phyloP scores from a whole-genome alignment of 2,113 vertebrate genomes.

The Nerophis ophidion region DNA sequence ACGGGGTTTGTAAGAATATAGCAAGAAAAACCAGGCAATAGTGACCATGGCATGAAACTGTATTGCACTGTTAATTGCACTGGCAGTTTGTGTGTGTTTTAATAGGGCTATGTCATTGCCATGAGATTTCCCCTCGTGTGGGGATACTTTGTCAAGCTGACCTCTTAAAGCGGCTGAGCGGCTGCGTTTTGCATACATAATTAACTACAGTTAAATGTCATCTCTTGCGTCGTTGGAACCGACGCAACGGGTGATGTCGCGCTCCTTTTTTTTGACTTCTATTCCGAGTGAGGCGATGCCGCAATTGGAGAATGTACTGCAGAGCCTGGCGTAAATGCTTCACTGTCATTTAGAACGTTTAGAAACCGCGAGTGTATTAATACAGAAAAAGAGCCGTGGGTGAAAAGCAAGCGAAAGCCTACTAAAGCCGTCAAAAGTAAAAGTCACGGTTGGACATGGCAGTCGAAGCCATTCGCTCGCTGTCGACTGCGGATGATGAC shows the following conservation, averaged over 20 bases:
- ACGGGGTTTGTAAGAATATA: too few species aligned
- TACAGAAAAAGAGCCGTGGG: background rate
- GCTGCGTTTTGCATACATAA: constrained; percentile 73
- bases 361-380: background rate
- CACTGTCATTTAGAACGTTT: constrained; percentile 29
- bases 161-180: constrained; percentile 61
- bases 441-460: background rate
- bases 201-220: constrained; percentile 72
- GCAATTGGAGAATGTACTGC: constrained; percentile 47
- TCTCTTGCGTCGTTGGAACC: constrained; percentile 62
- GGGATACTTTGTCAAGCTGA: constrained; percentile 70
- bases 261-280: constrained; percentile 59
- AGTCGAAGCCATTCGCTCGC: constrained; percentile 23
- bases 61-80: too few species aligned
- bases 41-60: too few species aligned
- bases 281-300: constrained; percentile 41
- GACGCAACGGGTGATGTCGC: constrained; percentile 61
- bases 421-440: background rate
- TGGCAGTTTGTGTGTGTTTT: constrained; percentile 43
- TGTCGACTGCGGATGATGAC: constrained; percentile 43
- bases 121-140: constrained; percentile 59
- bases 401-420: background rate
- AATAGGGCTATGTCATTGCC: constrained; percentile 55
- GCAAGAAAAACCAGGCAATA: too few species aligned
- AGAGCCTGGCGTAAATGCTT: constrained; percentile 33